Base-by-base conservation (phyloP, 1,140 invertebrate genomes). In the Neuroterus valhalla region DNA sequence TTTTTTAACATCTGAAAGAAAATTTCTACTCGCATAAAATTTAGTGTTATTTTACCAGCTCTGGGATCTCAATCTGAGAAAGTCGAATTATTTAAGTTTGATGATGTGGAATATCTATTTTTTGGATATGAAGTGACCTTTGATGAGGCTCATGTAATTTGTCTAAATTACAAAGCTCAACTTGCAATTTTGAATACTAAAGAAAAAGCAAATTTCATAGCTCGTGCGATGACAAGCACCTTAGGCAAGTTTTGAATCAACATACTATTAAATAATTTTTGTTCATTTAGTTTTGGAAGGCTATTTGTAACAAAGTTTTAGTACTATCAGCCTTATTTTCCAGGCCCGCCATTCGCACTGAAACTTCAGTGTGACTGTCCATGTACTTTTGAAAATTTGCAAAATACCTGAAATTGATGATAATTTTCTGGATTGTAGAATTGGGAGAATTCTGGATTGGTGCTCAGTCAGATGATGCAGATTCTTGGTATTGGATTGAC, bases 21-120 rank as follows among this genome's bases (percentile, higher is more conserved):
- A 38, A 38, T 38, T 38, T 38, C 10, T 8, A 8, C 31, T 38
- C 1, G 31, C 1, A 38, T 38, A 38, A 38, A 8, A 38, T 38
- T 38, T 8, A 38, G 31, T 38, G 6, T 62, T 14, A 11, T 31
- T 62, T 14, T 12, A 19, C 55, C 66, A 71, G 68, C 38, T 42
- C n/a, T 45, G 19, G 31, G 17, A n/a, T 75, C 67, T 15, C 17
- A 66, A 68, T 10, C 50, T 23, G 42, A 23, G 23, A 52, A 31
- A 43, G 48, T 45, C 3, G 74, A 76, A 45, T 70, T 66, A 6
- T 70, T 78, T 11, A 45, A 50, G 12, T 31, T 80, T 1, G 50
- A 80, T 68, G 68, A 83, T 68, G 75, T 80, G 12, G 76, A 78
- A 67, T 82, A 80, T 46, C 66, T 76, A n/a, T 78, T 82, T 23